Evolutionary conservation across 2,888 invertebrate genomes (phyloP).

Genomic region (Embidobia sp.): DNA sequence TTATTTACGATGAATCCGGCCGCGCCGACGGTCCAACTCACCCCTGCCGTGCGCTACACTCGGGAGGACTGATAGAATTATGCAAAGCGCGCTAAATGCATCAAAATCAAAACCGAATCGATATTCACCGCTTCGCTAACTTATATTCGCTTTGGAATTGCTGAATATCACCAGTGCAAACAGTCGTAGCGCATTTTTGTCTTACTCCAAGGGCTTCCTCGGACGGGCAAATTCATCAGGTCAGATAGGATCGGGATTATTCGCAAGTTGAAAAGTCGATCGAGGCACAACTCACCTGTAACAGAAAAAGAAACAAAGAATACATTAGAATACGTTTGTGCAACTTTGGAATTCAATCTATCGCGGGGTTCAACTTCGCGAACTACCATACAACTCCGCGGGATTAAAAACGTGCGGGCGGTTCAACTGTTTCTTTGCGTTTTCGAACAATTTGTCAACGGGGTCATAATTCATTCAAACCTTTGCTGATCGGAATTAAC

Average conservation of each 20-base stretch:
- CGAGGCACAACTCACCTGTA: slow-evolving; percentile 45
- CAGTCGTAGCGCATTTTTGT: slow-evolving; percentile 11
- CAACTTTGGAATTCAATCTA: slow-evolving; percentile 23
- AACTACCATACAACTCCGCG: slow-evolving; percentile 30
- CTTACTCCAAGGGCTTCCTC: not conserved
- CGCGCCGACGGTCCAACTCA: too few species aligned
- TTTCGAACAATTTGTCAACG: not conserved
- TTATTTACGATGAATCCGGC: too few species aligned
- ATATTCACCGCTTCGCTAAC: slow-evolving; percentile 32
- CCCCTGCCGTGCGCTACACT: not conserved
- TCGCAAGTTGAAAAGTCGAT: slow-evolving; percentile 46
- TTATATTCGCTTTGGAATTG: slow-evolving; percentile 10
- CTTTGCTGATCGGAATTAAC: too few species aligned
- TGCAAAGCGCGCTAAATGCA: slow-evolving; percentile 29
- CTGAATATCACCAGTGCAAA: slow-evolving; percentile 7
- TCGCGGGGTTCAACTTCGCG: slow-evolving; percentile 6
- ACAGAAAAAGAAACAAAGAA: slow-evolving; percentile 51
- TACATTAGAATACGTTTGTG: slow-evolving; percentile 39
- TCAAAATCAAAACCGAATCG: slow-evolving; percentile 25
- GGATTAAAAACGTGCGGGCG: slow-evolving; percentile 25
- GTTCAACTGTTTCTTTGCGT: slow-evolving; percentile 10
- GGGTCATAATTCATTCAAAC: too few species aligned
- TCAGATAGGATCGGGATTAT: slow-evolving; percentile 29
- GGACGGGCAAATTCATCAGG: not conserved
- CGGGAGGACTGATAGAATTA: slow-evolving; percentile 10